Conservation (phyloP, 2,113 vertebrate species). For the Phyllopteryx taeniolatus region DNA sequence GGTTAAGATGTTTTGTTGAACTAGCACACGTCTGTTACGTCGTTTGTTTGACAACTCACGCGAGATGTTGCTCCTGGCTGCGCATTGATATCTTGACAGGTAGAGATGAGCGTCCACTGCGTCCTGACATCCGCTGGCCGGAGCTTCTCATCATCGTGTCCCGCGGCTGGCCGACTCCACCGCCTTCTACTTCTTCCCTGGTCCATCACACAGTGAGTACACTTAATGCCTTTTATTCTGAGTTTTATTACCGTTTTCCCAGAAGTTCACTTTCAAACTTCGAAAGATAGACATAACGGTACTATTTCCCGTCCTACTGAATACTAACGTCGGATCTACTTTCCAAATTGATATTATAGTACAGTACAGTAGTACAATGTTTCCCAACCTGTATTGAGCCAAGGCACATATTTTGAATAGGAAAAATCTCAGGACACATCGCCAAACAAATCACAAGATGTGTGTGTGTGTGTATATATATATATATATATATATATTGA, state of each 20-base stretch:
- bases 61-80: background rate
- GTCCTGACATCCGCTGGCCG: conserved; percentile 64
- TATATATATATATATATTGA: background rate
- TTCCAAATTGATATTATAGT: background rate
- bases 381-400: background rate
- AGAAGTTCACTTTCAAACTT: background rate
- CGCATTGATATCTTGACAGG: conserved; percentile 5
- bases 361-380: background rate
- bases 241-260: background rate
- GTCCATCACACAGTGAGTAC: conserved; percentile 70
- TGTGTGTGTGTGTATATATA: background rate
- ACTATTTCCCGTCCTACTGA: background rate
- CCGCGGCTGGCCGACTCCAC: conserved; percentile 24
- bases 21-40: background rate
- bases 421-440: background rate
- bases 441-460: background rate
- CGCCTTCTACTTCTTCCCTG: conserved; percentile 41
- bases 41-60: conserved; percentile 1
- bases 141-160: conserved; percentile 38
- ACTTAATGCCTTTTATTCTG: background rate
- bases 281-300: background rate
- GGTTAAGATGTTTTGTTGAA: background rate
- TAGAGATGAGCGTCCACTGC: conserved; percentile 59
- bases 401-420: background rate
- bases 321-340: background rate